Conservation (phyloP, 2,797 vertebrate species). For the Pseudochirops corinnae region DNA sequence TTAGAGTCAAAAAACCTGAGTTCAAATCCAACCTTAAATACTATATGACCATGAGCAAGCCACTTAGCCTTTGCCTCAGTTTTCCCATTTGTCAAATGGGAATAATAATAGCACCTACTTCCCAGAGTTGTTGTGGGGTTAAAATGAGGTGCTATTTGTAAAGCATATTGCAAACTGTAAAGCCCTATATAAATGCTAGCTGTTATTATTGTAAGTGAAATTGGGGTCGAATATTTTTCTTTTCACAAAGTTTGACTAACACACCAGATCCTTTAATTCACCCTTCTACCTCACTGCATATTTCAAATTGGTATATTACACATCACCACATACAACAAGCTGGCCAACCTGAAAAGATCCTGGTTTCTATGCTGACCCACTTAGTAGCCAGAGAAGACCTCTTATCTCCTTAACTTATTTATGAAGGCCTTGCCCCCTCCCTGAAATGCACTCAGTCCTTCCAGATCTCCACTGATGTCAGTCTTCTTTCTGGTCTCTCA, state of each 20-base stretch:
- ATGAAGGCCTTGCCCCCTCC: not conserved
- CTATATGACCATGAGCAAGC: not conserved
- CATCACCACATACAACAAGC: not conserved
- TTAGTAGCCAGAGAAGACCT: not conserved
- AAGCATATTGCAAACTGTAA: not conserved
- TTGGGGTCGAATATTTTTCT: slow-evolving; percentile 13
- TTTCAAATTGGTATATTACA: not conserved
- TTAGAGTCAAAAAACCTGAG: not conserved
- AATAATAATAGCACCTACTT: not conserved
- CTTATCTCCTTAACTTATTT: not conserved
- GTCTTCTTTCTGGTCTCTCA: not conserved
- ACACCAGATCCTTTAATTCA: not conserved
- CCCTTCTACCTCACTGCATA: not conserved
- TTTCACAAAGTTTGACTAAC: not conserved
- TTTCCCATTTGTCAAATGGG: not conserved
- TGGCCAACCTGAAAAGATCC: not conserved
- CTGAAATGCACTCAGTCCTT: no score
- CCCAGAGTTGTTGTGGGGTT: not conserved
- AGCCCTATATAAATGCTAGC: not conserved
- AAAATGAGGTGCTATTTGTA: not conserved
- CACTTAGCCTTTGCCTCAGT: not conserved
- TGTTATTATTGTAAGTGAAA: not conserved
- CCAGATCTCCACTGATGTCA: not conserved
- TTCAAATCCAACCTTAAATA: not conserved
- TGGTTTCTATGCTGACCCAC: not conserved